Evolutionary conservation across 2,113 vertebrate species (phyloP).

Genomic region (Xenopus tropicalis): UCB_Xtro_10.0 CM004443.2:134385501-134386000

Average conservation of each 20-base stretch:
- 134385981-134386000: no score
- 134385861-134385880: slow-evolving; percentile 21
- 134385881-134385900: slow-evolving; percentile 27
- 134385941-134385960: no score
- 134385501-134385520: slow-evolving; percentile 20
- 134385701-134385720: neutral
- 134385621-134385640: no score
- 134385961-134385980: no score
- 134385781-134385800: slow-evolving; percentile 33
- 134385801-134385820: slow-evolving; percentile 27
- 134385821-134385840: slow-evolving; percentile 22
- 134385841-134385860: slow-evolving; percentile 33
- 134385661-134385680: no score
- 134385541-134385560: neutral
- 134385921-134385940: no score
- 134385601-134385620: no score
- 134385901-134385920: neutral
- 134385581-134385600: no score
- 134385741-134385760: slow-evolving; percentile 39
- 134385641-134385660: no score
- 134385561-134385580: no score
- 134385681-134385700: slow-evolving; percentile 10
- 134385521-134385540: slow-evolving; percentile 32
- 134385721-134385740: slow-evolving; percentile 20
- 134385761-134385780: slow-evolving; percentile 25